Base-by-base conservation (phyloP, 1,140 invertebrate species). In the Stratiolaelaps scimitus region DNA sequence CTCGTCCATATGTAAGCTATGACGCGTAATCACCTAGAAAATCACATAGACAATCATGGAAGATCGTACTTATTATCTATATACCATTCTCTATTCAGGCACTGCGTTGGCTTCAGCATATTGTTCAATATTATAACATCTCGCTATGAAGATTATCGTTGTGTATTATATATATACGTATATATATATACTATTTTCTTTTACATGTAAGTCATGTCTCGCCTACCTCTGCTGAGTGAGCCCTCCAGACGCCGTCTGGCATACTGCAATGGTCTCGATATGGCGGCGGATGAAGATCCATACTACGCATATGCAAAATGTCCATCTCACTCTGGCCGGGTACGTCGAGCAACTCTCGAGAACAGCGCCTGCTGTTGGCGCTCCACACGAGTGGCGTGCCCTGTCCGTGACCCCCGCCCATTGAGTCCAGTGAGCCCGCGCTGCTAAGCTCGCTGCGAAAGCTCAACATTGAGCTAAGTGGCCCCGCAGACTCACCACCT, bases 331-430 rank as follows among this genome's bases (percentile, higher is more conserved):
- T 60, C 15, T 60, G 53, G 34, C 34, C 34, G 26, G 53, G 53
- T 60, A 60, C 53, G n/a, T 60, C 53, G 23, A 60, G 53, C 53
- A 17, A 60, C 13, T 60, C 53, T 15, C 53, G 53, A 34, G 53
- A 60, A 23, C 53, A 60, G 26, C 53, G 53, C 26, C 53, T 60
- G 20, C 53, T 60, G 23, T 60, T 60, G 53, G 53, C 53, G 20
- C 53, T 60, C 53, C 53, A 60, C 13, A 60, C 53, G 4, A 60
- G 53, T 0, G 53, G 53, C 34, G 53, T 60, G 26, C 53, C 53
- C 15, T 60, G 53, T 40, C 34, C 34, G 10, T 40, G 34, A 10
- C 5, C 34, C 10, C 5, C 34, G 34, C 10, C 10, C 4, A 40
- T 10, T 10, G 34, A 40, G 10, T 6, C 10, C 10, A 40, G 34